These are phyloP conservation scores for Sebastes minor DNA, from an alignment of 2,797 vertebrate species.

Conservation along the genomic window DNA sequence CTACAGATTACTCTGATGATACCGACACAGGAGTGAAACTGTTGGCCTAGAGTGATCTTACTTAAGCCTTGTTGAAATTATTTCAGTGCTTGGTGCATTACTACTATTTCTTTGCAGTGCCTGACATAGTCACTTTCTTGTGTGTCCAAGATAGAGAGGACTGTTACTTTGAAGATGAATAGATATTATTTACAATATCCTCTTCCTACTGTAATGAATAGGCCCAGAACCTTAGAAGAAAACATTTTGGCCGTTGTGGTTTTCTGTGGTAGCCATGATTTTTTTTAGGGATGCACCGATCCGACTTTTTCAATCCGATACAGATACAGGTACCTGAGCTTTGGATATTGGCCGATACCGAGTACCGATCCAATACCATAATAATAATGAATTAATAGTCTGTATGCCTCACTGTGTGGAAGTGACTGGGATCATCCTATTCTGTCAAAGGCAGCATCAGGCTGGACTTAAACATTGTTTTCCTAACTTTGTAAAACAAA, in stretches of 20 bases:
- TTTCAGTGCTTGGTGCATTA: slow-evolving; percentile 65
- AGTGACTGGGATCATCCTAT: too few species aligned
- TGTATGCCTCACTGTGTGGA: too few species aligned
- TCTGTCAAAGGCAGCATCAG: too few species aligned
- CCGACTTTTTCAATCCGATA: accelerated
- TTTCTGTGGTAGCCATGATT: slow-evolving; percentile 36
- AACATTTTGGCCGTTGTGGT: slow-evolving; percentile 20
- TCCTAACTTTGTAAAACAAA: too few species aligned
- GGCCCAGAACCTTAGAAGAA: slow-evolving; percentile 42
- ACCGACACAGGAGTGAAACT: slow-evolving; percentile 35
- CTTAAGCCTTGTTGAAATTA: slow-evolving; percentile 63
- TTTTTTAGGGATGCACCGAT: too few species aligned
- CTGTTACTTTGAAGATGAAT: slow-evolving; percentile 55
- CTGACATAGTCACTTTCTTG: slow-evolving; percentile 64
- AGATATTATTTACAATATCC: slow-evolving; percentile 31
- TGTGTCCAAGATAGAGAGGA: slow-evolving; percentile 52
- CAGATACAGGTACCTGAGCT: too few species aligned
- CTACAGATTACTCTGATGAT: slow-evolving; percentile 28
- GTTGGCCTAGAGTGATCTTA: slow-evolving; percentile 39
- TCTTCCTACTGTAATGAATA: slow-evolving; percentile 23
- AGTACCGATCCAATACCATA: too few species aligned
- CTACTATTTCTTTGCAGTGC: slow-evolving; percentile 76
- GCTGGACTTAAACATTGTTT: too few species aligned
- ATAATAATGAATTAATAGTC: too few species aligned
- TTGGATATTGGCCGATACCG: too few species aligned